Evolutionary conservation across 1,140 invertebrate genomes (phyloP), one percentile per base, ranked within the genome.

Genomic region (Listronotus bonariensis): DNA sequence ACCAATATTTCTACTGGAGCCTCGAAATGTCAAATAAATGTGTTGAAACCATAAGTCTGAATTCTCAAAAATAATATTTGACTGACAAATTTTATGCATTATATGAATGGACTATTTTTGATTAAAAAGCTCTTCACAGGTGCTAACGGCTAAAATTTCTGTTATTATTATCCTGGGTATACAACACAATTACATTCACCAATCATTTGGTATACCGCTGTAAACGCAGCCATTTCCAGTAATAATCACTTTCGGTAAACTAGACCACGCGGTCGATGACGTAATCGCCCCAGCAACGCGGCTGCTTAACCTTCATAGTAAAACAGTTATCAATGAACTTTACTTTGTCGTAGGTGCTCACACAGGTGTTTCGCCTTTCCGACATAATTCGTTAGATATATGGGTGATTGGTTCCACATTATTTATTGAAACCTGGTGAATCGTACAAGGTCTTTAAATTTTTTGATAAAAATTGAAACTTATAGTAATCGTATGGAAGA

Each of bases 321-420:
- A 48, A 61, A 61, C 58, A 53, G 58, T 61, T 61, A 61, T 61
- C 58, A 61, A 61, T 61, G 58, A 61, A 61, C 58, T 61, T 53
- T 61, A 53, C 32, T 20, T 51, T 42, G 38, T 61, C 46, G 49
- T 61, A 53, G 58, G 58, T 61, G 55, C 46, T 58, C 55, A 58
- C 53, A 56, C 55, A 58, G 55, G 58, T 61, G 58, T 61, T 59
- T 53, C 58, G 46, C 58, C 49, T 61, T 61, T 61, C 46, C 49
- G 48, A 38, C 48, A 43, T 61, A 34, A 61, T 51, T 51, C 52
- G 36, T 61, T 58, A 46, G 43, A 58, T 58, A 46, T 48, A 55
- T 55, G 18, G 38, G 17, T 55, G 26, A 55, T 55, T 7, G 38
- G 53, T 55, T 18, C 10, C 34, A 26, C n/a, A 31, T 49, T 49